Evolutionary conservation across 2,113 vertebrate genomes (phyloP).

Genomic region (Petrocephalus zakoni): DNA sequence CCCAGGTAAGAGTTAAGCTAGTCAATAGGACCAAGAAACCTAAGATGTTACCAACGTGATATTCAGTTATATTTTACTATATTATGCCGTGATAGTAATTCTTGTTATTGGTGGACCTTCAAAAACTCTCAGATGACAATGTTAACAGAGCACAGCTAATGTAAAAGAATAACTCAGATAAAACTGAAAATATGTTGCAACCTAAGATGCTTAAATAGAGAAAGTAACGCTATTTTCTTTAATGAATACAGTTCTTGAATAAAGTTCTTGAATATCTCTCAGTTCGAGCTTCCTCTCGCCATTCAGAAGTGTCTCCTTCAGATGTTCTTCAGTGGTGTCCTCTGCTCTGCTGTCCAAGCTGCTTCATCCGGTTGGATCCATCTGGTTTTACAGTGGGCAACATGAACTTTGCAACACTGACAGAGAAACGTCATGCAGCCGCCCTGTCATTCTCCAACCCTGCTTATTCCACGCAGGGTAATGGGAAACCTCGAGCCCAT

Average conservation of each 20-base stretch:
- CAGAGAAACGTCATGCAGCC: not conserved
- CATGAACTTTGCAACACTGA: not conserved
- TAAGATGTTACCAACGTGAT: not conserved
- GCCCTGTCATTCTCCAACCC: not conserved
- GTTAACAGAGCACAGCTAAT: not conserved
- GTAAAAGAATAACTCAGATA: conserved; percentile 7
- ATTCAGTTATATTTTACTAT: not conserved
- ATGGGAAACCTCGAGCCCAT: not conserved
- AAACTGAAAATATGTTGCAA: not conserved
- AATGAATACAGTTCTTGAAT: not conserved
- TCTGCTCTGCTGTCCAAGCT: not conserved
- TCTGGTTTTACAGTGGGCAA: not conserved
- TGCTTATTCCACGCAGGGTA: not conserved
- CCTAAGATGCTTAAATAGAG: not conserved
- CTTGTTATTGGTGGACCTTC: not conserved
- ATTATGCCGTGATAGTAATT: not conserved
- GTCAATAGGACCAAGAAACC: not conserved
- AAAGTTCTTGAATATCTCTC: not conserved
- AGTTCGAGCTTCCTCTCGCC: not conserved
- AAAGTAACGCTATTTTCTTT: not conserved
- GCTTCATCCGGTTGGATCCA: not conserved
- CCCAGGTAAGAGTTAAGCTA: not conserved
- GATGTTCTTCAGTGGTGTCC: not conserved
- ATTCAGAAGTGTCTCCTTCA: not conserved
- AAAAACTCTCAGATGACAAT: conserved; percentile 23